Evolutionary conservation across 2,888 invertebrate genomes (phyloP).

Genomic region (Tipula helvola): DNA sequence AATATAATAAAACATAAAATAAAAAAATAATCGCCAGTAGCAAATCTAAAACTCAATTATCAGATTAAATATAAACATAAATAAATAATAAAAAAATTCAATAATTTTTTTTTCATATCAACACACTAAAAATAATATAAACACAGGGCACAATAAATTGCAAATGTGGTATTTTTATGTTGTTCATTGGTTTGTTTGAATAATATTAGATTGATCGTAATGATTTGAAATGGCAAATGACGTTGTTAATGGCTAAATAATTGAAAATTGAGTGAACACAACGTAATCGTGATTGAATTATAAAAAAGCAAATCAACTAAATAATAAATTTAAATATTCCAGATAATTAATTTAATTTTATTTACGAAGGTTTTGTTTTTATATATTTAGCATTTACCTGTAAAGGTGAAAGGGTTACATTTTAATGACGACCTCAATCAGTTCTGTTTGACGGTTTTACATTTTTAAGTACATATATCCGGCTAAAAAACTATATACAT

Average conservation of each 20-base stretch:
- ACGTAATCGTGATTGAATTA: neutral
- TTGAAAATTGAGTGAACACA: neutral
- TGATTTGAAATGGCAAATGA: neutral
- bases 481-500: too few species aligned
- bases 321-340: too few species aligned
- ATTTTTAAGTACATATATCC: too few species aligned
- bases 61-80: neutral
- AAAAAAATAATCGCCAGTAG: neutral
- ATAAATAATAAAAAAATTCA: neutral
- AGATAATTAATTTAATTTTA: too few species aligned
- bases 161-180: too few species aligned
- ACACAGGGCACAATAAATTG: neutral
- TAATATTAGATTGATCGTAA: neutral
- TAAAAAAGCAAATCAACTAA: neutral
- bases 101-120: neutral
- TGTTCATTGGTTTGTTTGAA: neutral
- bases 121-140: neutral
- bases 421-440: too few species aligned
- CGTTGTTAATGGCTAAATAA: neutral
- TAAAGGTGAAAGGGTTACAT: too few species aligned
- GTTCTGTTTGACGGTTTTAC: too few species aligned
- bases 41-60: neutral
- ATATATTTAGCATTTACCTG: too few species aligned
- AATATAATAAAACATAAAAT: neutral
- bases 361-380: too few species aligned